Base-by-base conservation (phyloP, 2,888 invertebrate species). In the Parnassius smintheus region DNA sequence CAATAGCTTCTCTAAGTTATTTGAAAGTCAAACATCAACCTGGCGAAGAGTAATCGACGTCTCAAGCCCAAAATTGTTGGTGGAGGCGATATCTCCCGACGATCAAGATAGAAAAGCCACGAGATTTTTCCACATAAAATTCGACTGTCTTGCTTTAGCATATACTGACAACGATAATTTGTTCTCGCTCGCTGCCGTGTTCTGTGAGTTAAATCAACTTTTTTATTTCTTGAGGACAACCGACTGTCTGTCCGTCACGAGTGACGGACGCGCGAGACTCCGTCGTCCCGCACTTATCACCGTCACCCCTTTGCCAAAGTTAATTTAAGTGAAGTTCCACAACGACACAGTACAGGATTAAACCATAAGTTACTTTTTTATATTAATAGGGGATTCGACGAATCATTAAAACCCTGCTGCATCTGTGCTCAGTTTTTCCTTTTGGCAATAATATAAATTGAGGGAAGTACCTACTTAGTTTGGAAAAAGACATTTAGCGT, bases 1-100 rank as follows among this genome's bases (percentile, higher is more conserved):
- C 82, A 85, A 83, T 80, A 78, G 81, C 75, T 70, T 68, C 66
- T 65, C 73, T 68, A 69, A 74, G 75, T 74, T 80, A 86, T 85
- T 86, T 83, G 80, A 83, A 86, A 86, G 80, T 84, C 84, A 84
- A 86, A 82, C 78, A 81, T 78, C 77, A 73, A 67, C 69, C 55
- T 73, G 72, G 72, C 74, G 48, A 63, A 72, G 73, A 78, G 82
- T 83, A 86, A 86, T 86, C 83, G 83, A 85, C 82, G 78, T 85
- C 82, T 84, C 82, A 82, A 85, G 79, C 81, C 80, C 82, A 72
- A 77, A 78, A 81, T 79, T 73, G 75, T 78, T 77, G 76, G 77
- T 78, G 74, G 72, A 76, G 72, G 65, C 71, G 73, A 76, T 78
- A 80, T 81, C 81, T 79, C 74, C 77, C 74, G 62, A 70, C 72